Evolutionary conservation across 2,113 vertebrate species (phyloP), one percentile per base, ranked within the genome.

Genomic region (Girardinichthys multiradiatus): DNA sequence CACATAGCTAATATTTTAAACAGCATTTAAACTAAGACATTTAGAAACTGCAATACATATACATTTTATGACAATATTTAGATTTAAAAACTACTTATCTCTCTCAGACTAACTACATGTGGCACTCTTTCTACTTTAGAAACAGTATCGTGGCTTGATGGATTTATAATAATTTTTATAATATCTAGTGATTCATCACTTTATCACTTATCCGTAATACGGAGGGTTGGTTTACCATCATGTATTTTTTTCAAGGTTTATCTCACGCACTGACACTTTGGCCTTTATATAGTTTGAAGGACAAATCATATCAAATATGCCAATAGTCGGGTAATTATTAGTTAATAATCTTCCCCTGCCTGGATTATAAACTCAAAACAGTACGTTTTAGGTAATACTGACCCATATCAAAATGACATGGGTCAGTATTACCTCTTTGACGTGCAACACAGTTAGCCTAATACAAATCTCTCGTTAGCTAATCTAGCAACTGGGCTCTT

Each of bases 401-500:
- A n/a, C n/a, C n/a, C n/a, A n/a, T n/a, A 54, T n/a, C 9, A n/a
- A 11, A 10, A 19, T 3, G 48, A 17, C 24, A 10, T 37, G n/a
- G 42, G 4, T 35, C 59, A 31, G 27, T 24, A 27, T 31, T 37
- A 63, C 63, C 21, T 63, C 45, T 54, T n/a, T 39, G 30, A 57
- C 48, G 58, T 28, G 58, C 29, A 42, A 48, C 45, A 27, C 2
- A 51, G 19, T 14, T 29, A 54, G 9, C 48, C 48, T 54, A 28
- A 19, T 3, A 61, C 68, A 72, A 27, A 37, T 77, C 64, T 81
- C 76, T 80, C 60, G 80, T 68, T 64, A 74, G 37, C 79, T 42
- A 26, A 48, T 27, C 6, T 29, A 64, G 71, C 31, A 48, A 33
- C 45, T 30, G 70, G 63, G 76, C 62, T 81, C n/a, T 57, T 68